phyloP scores from a whole-genome alignment of 2,113 vertebrate species.

The Ameiurus melas region DNA sequence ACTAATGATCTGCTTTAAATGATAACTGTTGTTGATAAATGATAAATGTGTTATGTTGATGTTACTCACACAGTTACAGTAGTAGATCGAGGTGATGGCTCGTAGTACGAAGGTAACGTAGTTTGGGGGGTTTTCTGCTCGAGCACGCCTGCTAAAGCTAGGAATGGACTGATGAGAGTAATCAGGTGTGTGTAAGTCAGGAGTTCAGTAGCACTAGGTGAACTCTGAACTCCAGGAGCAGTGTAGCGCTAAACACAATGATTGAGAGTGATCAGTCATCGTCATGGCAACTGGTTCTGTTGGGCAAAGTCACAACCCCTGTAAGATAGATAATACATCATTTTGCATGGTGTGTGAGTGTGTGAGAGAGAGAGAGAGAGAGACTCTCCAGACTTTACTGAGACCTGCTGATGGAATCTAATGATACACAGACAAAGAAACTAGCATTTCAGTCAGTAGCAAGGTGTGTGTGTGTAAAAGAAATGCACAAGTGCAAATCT shows the following conservation, averaged over 20 bases:
- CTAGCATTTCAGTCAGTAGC: neutral
- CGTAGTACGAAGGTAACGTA: too few species aligned
- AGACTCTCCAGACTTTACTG: neutral
- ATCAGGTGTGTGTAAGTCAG: neutral
- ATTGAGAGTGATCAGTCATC: neutral
- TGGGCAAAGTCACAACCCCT: neutral
- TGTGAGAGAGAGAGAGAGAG: too few species aligned
- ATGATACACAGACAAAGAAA: neutral
- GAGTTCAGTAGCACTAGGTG: neutral
- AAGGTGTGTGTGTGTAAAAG: neutral
- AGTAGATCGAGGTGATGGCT: neutral
- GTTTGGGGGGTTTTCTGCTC: neutral
- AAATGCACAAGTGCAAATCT: neutral
- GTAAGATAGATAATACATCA: neutral
- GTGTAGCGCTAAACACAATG: neutral
- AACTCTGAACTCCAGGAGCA: neutral
- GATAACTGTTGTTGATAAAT: neutral
- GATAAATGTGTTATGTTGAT: neutral
- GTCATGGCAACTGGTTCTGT: neutral
- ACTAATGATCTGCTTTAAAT: neutral
- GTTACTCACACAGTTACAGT: neutral
- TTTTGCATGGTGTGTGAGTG: neutral
- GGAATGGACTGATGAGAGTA: neutral
- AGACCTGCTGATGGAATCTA: neutral
- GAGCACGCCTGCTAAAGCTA: neutral